These are phyloP conservation scores for Apaloderma vittatum DNA, from an alignment of 2,113 vertebrate genomes.

Conservation along the genomic window DNA sequence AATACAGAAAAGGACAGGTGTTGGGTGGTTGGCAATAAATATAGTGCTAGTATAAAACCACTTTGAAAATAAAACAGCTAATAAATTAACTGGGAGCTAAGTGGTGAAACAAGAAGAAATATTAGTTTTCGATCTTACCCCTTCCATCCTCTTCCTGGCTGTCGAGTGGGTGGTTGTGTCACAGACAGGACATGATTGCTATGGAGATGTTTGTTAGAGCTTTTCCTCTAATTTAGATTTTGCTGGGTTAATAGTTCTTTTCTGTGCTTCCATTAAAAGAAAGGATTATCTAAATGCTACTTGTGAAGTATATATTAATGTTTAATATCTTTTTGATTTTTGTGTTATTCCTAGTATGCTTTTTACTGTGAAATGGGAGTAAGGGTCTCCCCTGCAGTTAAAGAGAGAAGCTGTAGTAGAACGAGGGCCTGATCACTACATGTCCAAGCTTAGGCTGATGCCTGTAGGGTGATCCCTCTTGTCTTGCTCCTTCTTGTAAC, in stretches of 20 bases:
- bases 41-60: not conserved
- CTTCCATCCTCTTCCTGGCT: not conserved
- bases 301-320: not conserved
- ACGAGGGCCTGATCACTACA: not conserved
- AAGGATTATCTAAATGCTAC: not conserved
- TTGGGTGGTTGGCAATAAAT: not conserved
- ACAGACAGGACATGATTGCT: not conserved
- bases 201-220: not conserved
- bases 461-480: fast-evolving
- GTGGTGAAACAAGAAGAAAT: not conserved
- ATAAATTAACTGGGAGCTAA: not conserved
- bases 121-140: not conserved
- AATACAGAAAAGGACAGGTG: not conserved
- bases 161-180: not conserved
- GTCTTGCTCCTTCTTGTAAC: not conserved
- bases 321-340: not conserved
- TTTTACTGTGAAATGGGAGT: not conserved
- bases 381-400: not conserved
- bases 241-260: not conserved
- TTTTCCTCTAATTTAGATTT: not conserved
- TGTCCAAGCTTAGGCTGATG: not conserved
- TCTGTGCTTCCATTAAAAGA: not conserved
- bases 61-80: not conserved
- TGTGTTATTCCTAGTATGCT: not conserved
- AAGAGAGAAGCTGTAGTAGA: not conserved